Evolutionary conservation across 2,113 vertebrate species (phyloP).

Genomic region (Struthidea cinerea): DNA sequence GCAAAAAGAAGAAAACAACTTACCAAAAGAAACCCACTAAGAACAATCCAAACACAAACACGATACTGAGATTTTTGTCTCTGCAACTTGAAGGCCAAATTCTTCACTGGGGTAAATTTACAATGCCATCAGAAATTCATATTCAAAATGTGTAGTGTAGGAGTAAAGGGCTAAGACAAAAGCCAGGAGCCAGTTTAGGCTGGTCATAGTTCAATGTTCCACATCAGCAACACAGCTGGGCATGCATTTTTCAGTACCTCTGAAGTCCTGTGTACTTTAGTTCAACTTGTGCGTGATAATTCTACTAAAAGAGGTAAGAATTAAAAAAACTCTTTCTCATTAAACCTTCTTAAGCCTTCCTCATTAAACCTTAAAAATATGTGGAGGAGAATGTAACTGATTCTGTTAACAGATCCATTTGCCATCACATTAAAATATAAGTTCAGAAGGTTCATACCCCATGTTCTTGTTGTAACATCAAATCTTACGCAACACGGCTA

Average conservation of each 20-base stretch:
- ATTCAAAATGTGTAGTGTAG: background rate
- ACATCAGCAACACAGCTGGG: background rate
- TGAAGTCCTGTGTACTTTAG: background rate
- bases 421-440: background rate
- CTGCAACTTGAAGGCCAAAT: background rate
- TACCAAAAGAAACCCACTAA: background rate
- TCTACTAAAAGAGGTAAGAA: background rate
- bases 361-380: background rate
- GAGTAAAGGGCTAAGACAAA: background rate
- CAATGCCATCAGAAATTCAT: background rate
- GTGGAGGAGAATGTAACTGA: background rate
- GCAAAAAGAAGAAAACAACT: background rate
- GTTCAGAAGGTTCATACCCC: background rate
- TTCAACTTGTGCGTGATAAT: background rate
- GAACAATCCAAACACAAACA: slow-evolving; percentile 11
- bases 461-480: background rate
- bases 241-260: background rate
- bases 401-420: background rate
- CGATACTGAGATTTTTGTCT: background rate
- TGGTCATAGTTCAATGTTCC: background rate
- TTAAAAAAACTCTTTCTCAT: background rate
- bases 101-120: background rate
- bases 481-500: background rate
- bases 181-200: background rate
- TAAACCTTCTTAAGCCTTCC: background rate